Conservation (phyloP, 2,113 vertebrate genomes). For the Martes martes region DNA sequence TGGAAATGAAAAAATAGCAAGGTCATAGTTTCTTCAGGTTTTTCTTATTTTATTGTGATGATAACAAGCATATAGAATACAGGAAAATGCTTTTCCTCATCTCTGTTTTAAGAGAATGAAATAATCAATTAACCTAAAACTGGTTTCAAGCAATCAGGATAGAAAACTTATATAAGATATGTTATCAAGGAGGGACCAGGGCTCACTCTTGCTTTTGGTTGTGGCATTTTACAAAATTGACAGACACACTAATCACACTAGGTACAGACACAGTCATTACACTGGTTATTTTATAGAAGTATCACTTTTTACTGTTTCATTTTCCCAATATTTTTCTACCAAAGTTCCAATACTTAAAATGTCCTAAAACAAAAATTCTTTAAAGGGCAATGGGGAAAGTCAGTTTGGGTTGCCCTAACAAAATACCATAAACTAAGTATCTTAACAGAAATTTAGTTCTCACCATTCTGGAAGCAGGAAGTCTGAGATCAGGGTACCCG, state of each 20-base stretch:
- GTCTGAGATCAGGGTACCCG: not conserved
- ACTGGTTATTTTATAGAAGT: not conserved
- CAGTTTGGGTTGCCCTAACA: not conserved
- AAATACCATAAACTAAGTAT: not conserved
- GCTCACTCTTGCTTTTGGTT: not conserved
- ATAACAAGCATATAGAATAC: not conserved
- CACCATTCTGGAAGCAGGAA: not conserved
- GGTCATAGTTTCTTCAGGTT: not conserved
- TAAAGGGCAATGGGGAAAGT: not conserved
- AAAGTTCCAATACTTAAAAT: not conserved
- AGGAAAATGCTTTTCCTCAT: not conserved
- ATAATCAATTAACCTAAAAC: not conserved
- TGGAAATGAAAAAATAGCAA: not conserved
- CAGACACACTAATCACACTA: not conserved
- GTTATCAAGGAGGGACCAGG: not conserved
- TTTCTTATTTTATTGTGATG: not conserved
- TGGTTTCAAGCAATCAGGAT: not conserved
- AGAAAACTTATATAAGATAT: not conserved
- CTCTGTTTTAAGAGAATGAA: not conserved
- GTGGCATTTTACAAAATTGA: conserved; percentile 11
- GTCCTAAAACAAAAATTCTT: not conserved
- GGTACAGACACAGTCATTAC: not conserved
- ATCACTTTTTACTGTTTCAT: not conserved
- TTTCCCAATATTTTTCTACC: not conserved
- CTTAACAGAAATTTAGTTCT: not conserved